Base-by-base conservation (phyloP, 1,140 invertebrate genomes). In the Pseudomyrmex pallidus region DNA sequence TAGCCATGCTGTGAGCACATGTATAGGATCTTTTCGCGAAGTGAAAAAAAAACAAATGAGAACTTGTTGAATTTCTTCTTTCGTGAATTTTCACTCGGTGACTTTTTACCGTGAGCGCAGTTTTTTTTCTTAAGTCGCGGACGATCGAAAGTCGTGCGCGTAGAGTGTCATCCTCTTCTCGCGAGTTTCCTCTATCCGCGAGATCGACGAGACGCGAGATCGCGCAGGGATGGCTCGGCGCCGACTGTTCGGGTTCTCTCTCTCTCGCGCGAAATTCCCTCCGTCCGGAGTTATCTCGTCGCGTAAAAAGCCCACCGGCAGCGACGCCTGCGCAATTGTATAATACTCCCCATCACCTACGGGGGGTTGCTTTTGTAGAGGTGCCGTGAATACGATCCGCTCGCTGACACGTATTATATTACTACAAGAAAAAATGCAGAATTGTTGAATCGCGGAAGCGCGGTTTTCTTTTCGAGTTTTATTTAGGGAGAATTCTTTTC, bases 1-100 rank as follows among this genome's bases (percentile, higher is more conserved):
- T 96, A 57, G 97, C 95, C 97, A 97, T 98, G 86, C 92, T 90
- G 85, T 57, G 82, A 68, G 74, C 66, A 92, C 88, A 92, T 92
- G 89, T 35, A 35, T 7, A 35, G 89, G 88, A 68, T 78, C 8
- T 52, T 61, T 12, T n/a, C 46, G n/a, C 10, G 20, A 15, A 17
- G 50, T 57, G 48, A 7, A 12, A 0, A 56, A 61, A 9, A 15
- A 10, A 20, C 8, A 8, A 5, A n/a, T 3, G 12, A 9, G 2
- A 35, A 48, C 12, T 10, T 10, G 54, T 50, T 5, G 35, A 22
- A 44, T n/a, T 15, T 12, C 10, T 13, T 4, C n/a, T n/a, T 2
- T 1, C 17, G 10, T 44, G 13, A n/a, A 50, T 61, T 48, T 22
- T 57, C 10, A 20, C 12, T 7, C 13, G 25, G n/a, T 5, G 10